Base-by-base conservation (phyloP, 2,797 vertebrate species). In the Spheniscus humboldti region DNA sequence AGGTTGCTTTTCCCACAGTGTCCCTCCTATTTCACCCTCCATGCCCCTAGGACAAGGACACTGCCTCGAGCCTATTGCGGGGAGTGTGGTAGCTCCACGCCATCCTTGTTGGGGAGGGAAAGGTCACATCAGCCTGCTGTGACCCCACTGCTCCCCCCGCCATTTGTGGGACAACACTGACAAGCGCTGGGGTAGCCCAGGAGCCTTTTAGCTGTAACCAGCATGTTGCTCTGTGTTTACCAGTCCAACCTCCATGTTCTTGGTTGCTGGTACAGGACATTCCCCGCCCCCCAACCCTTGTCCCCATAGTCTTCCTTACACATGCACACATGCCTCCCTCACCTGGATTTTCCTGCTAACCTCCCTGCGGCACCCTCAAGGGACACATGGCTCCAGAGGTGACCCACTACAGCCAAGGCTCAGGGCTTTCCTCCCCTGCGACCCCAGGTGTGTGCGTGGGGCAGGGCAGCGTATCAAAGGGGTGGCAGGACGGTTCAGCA, bases 401-500 rank as follows among this genome's bases (percentile, higher is more conserved):
- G 22, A 20, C 12, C 6, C 0, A 0, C 64, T 9, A 57, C 53
- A n/a, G 45, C 35, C 50, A 39, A 67, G 35, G 35, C 52, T 66
- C 4, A 2, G 30, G n/a, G 57, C 13, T 78, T 88, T 90, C 31
- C 43, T 81, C 27, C 60, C 66, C 24, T 23, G 27, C 4, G 1
- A 31, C 6, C 35, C n/a, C 31, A 11, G 55, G 27, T 7, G 1
- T 4, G 4, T 33, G 33, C 9, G 6, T 35, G 15, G n/a, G n/a
- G n/a, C 37, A 53, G 55, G 14, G 53, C 52, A 82, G 55, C 68
- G 20, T 5, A 53, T 16, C 2, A 4, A 10, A n/a, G 28, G 45
- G 31, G 27, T 39, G 18, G 30, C 2, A 2, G 72, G 47, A 37
- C 1, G 4, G 45, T 63, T 67, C 1, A 0, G 28, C 23, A 9